phyloP scores from a whole-genome alignment of 2,113 vertebrate species.

The Ceyx cyanopectus region DNA sequence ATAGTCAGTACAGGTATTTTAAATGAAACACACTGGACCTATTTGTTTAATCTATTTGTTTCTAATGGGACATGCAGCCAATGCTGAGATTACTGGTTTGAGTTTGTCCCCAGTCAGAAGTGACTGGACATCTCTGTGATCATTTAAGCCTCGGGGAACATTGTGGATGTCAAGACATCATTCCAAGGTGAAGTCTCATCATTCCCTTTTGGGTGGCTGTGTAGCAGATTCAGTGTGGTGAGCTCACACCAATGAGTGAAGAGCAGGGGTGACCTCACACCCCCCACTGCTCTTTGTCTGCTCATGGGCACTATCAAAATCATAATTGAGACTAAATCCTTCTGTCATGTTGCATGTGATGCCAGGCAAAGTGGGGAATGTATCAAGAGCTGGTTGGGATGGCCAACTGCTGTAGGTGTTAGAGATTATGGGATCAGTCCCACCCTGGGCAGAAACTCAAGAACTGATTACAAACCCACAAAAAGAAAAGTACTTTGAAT shows the following conservation, averaged over 20 bases:
- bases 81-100: not conserved
- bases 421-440: not conserved
- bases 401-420: not conserved
- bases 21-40: not conserved
- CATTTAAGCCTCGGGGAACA: not conserved
- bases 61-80: not conserved
- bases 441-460: not conserved
- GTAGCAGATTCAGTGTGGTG: not conserved
- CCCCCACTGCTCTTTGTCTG: not conserved
- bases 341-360: not conserved
- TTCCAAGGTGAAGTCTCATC: not conserved
- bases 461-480: not conserved
- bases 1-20: not conserved
- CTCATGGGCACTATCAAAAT: not conserved
- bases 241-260: not conserved
- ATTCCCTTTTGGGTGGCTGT: not conserved
- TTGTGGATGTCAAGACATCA: not conserved
- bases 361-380: rapidly evolving
- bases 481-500: not conserved
- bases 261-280: not conserved
- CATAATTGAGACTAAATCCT: not conserved
- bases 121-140: not conserved
- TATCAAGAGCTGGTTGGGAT: not conserved
- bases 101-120: not conserved
- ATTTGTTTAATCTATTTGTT: not conserved